Conservation (phyloP, 2,797 vertebrate species). For the Manis javanica region DNA sequence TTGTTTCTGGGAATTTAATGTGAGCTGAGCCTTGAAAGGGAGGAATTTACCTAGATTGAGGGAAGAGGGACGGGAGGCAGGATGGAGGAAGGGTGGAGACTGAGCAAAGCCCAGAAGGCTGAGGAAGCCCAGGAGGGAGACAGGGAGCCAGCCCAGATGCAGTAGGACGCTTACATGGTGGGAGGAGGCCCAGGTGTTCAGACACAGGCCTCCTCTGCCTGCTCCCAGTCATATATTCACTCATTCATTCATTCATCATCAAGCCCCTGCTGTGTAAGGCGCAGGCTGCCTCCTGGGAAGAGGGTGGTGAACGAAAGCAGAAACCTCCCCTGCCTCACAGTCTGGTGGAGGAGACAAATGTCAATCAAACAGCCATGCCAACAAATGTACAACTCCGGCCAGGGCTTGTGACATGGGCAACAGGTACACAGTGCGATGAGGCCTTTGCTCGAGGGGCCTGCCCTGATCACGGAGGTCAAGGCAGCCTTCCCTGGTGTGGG, state of each 20-base stretch:
- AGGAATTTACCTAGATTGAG: neutral
- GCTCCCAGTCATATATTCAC: neutral
- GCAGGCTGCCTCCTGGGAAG: neutral
- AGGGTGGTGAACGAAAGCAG: neutral
- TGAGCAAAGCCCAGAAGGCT: neutral
- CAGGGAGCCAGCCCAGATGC: neutral
- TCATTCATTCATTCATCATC: neutral
- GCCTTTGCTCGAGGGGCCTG: neutral
- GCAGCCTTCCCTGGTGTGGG: neutral
- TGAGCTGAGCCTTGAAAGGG: neutral
- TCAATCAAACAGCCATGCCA: neutral
- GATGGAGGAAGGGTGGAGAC: fast-evolving
- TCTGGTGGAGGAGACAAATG: neutral
- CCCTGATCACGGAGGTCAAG: neutral
- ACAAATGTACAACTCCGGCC: neutral
- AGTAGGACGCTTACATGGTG: neutral
- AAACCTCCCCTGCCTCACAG: neutral
- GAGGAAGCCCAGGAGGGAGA: neutral
- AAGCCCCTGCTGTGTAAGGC: neutral
- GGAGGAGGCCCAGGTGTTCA: neutral
- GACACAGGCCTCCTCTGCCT: neutral
- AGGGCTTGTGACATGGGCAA: neutral
- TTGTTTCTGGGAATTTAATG: neutral
- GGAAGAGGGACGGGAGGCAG: neutral
- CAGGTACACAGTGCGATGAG: neutral